Base-by-base conservation (phyloP, 2,888 invertebrate genomes). In the Drosophila kuntzei region DNA sequence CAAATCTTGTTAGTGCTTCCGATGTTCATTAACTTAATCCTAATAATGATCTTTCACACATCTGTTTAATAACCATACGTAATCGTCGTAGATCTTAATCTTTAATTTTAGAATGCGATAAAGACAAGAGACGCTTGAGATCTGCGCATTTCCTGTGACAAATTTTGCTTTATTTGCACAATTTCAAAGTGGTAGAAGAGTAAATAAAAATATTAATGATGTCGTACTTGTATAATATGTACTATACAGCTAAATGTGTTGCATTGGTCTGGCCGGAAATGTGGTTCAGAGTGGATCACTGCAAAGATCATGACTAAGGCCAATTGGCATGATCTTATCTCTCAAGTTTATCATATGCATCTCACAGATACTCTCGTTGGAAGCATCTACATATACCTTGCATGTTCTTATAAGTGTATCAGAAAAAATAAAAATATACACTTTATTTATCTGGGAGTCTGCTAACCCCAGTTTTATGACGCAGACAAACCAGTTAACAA, bases 71-170 rank as follows among this genome's bases (percentile, higher is more conserved):
- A 57, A 34, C 43, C 32, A 44, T 37, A 50, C 44, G 20, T 29
- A 57, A 37, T 27, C 4, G 37, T 37, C 27, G 46, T 58, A 50
- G 53, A 70, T 61, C 47, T 58, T 34, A 51, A 60, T 46, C 55
- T 59, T 51, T 22, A 43, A 36, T 29, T 34, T 58, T 37, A 59
- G 18, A 61, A 57, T 60, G 22, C 53, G 44, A 78, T 78, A 60
- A 49, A 58, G 58, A 65, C 50, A 76, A n/a, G 43, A 71, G 14
- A 47, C 55, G 34, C 16, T 39, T 39, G 51, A 58, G 61, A 67
- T 68, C 79, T 83, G 83, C 83, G 83, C 83, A 83, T 87, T 83
- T 83, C 79, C 87, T 80, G 69, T 80, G 79, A 69, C 74, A 70
- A 77, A 65, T 58, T 76, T 74, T 87, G 60, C 89, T 74, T 87